Conservation (phyloP, 2,113 vertebrate genomes). For the Tetrax tetrax region DNA sequence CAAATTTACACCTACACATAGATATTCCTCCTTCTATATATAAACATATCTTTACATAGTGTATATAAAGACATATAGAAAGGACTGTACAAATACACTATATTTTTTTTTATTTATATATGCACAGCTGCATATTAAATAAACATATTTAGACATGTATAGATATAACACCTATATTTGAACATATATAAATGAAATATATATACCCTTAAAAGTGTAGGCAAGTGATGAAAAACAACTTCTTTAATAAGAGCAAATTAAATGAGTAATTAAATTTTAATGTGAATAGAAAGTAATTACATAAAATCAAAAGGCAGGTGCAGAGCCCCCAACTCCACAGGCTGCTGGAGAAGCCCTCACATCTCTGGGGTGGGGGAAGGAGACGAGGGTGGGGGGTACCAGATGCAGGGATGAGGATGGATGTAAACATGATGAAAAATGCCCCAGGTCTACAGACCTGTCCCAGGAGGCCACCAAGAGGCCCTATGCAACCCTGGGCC, state of each 20-base stretch:
- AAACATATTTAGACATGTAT: background rate
- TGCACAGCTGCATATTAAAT: background rate
- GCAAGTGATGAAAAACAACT: background rate
- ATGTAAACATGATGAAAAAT: background rate
- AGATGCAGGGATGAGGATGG: background rate
- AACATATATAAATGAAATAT: background rate
- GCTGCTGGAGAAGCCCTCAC: background rate
- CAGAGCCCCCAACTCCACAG: background rate
- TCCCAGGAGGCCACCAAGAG: background rate
- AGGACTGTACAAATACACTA: background rate
- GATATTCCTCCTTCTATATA: background rate
- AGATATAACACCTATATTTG: background rate
- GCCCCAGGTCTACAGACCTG: fast-evolving
- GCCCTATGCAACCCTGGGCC: fast-evolving
- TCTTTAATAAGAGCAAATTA: background rate
- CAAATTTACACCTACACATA: no score
- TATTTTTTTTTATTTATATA: background rate
- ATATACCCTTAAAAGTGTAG: background rate
- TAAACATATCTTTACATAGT: background rate
- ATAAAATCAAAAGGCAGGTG: background rate
- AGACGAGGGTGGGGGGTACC: fast-evolving
- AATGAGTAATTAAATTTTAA: background rate
- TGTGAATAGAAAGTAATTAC: background rate
- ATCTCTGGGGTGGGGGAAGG: background rate
- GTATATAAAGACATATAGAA: background rate